Percentiles rank a stretch among this genome's conserved stretches.
phyloP scores from a whole-genome alignment of 2,888 invertebrate genomes.

The Aethes cnicana region DNA sequence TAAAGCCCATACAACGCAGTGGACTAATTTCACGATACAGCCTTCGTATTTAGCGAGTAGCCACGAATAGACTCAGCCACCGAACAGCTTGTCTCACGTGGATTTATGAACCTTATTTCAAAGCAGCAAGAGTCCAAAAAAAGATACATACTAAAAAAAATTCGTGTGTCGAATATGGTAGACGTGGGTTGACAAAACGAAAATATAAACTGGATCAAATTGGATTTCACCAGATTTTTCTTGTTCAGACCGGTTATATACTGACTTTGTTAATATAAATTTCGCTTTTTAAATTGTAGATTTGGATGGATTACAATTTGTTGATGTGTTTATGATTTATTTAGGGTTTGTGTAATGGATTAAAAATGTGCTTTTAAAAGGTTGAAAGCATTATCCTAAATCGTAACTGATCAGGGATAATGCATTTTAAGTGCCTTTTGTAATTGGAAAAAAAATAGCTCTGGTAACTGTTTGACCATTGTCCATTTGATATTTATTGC shows the following conservation, averaged over 20 bases:
- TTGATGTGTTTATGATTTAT: background rate
- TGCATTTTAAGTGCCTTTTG: no score
- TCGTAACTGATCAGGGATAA: no score
- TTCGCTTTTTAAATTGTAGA: background rate
- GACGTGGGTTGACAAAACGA: slow-evolving; percentile 1
- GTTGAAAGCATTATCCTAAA: no score
- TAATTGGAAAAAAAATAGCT: no score
- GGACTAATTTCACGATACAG: background rate
- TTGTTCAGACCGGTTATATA: background rate
- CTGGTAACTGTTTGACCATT: no score
- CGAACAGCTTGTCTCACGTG: no score
- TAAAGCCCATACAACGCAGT: no score
- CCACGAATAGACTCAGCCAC: background rate
- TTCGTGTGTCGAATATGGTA: background rate
- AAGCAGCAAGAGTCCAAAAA: no score
- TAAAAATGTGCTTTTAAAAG: background rate
- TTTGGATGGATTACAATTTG: slow-evolving; percentile 2
- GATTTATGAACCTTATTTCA: no score
- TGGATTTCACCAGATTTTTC: slow-evolving; percentile 2
- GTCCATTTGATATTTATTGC: no score
- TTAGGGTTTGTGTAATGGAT: background rate
- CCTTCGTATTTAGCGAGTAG: background rate
- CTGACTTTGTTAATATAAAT: background rate
- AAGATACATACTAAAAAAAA: no score
- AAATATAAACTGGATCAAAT: slow-evolving; percentile 9